Evolutionary conservation across 2,113 vertebrate species (phyloP), one percentile per base, ranked within the genome.

Genomic region (Xyrauchen texanus): DNA sequence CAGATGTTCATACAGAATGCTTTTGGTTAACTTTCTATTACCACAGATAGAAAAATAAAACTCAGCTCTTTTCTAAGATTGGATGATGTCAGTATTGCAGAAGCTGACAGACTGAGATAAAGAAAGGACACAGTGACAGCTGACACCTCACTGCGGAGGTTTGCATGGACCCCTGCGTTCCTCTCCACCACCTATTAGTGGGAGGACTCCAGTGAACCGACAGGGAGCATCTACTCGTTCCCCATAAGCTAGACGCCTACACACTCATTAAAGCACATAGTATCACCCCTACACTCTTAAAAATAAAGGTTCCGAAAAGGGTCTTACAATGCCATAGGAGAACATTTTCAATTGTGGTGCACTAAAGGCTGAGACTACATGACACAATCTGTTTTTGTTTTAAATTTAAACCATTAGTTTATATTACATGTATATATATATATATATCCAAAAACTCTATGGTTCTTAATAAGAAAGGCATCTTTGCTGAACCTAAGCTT

Each of bases 1-100:
- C 78, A 76, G 53, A 71, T 76, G 8, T 44, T 72, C 82, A 82
- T 61, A 78, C 84, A 77, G 71, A 63, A 86, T 87, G 77, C 84
- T 90, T 88, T 86, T 90, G 90, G 90, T 94, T 93, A 93, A 92
- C 90, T 91, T 73, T 93, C 91, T 93, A 95, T 93, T 65, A 94
- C 92, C 93, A 95, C 92, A 94, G 92, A 90, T 95, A 78, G 11
- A 79, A 79, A 95, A 95, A 95, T 94, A 93, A 70, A 78, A 78
- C 66, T 52, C 53, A 72, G 79, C 76, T 75, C 78, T 84, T 64
- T 44, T 68, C 73, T 72, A 81, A 83, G 60, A 55, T 61, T 75
- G 53, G 70, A 68, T 77, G 65, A 82, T 67, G 72, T 53, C 52
- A 49, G 80, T 82, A 82, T 85, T 80, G 74, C 83, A 78, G 74